Conservation (phyloP, 2,888 invertebrate species). For the Myopa tessellatipennis region DNA sequence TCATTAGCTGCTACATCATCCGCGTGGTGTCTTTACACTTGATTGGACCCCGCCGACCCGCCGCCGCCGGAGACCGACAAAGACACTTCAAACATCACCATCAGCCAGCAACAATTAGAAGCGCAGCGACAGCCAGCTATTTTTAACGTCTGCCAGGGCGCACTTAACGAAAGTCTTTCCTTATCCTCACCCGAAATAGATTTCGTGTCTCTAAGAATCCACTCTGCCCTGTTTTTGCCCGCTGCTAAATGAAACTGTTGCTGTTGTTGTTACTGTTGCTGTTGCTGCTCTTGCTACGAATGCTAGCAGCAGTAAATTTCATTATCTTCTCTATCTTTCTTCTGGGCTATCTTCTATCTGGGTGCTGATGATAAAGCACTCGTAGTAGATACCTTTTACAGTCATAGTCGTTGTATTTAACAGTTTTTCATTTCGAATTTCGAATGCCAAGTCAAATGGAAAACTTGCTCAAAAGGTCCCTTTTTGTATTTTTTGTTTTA, state of each 20-base stretch:
- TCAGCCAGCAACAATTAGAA: slow-evolving; percentile 23
- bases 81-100: neutral
- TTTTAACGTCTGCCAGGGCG: neutral
- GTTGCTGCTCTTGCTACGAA: neutral
- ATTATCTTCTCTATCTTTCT: slow-evolving; percentile 14
- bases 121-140: neutral
- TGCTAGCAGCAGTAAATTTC: slow-evolving; percentile 13
- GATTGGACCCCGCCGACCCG: slow-evolving; percentile 2
- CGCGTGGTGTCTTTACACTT: slow-evolving; percentile 11
- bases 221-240: neutral
- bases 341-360: neutral
- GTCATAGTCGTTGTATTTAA: neutral
- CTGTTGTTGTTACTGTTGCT: neutral
- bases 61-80: slow-evolving; percentile 16
- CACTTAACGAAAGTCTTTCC: neutral
- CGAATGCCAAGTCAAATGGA: slow-evolving; percentile 41
- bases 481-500: slow-evolving; percentile 5
- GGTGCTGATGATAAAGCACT: neutral
- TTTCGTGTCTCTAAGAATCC: neutral
- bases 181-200: neutral
- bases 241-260: neutral
- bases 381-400: too few relatives aligned
- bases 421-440: slow-evolving; percentile 33
- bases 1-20: neutral
- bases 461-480: slow-evolving; percentile 38